Evolutionary conservation across 1,140 invertebrate genomes (phyloP).

Genomic region (Rhynchophorus ferrugineus): DNA sequence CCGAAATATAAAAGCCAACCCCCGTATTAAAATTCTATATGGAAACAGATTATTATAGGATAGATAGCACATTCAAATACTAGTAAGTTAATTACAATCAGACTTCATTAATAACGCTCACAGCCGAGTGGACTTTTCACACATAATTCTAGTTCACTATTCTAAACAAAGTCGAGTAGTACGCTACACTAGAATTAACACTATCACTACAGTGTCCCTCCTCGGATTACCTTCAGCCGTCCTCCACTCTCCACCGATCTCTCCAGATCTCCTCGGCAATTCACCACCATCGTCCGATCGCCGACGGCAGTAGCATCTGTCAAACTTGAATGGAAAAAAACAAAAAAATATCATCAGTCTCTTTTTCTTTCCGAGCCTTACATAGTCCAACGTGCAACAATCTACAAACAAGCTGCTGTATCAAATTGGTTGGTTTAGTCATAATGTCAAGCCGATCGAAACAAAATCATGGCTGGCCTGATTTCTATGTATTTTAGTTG

Average conservation of each 20-base stretch:
- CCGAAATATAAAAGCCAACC: too few species aligned
- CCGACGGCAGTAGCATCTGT: too few species aligned
- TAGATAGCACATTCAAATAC: too few species aligned
- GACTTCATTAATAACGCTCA: too few species aligned
- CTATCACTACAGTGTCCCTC: neutral
- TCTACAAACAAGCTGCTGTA: neutral
- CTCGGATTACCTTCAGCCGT: neutral
- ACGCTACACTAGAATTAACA: neutral
- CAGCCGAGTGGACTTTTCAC: too few species aligned
- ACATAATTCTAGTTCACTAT: too few species aligned
- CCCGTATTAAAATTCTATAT: too few species aligned
- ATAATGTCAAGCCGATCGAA: too few species aligned
- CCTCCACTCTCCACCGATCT: neutral
- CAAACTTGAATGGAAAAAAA: neutral
- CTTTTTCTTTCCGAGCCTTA: neutral
- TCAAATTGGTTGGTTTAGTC: too few species aligned
- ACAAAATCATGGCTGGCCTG: too few species aligned
- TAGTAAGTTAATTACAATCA: too few species aligned
- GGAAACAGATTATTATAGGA: too few species aligned
- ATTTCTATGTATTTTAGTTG: neutral
- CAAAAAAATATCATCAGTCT: neutral
- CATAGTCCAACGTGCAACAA: neutral
- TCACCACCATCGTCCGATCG: neutral
- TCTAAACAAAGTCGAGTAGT: neutral
- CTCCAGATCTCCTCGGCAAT: neutral